Base-by-base conservation (phyloP, 2,113 vertebrate species). In the Butorides virescens region DNA sequence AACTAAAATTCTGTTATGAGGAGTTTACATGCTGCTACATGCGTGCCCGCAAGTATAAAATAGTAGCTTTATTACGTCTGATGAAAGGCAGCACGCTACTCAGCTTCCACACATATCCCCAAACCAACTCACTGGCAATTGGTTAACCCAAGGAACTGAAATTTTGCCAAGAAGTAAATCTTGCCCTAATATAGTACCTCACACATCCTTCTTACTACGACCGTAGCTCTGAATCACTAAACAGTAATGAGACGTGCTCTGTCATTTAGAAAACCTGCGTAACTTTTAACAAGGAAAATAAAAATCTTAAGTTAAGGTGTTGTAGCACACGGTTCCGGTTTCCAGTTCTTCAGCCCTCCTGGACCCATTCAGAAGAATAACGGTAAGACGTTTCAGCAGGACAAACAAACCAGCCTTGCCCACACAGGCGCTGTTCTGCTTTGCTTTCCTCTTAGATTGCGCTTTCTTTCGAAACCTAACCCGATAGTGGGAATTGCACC, bases 281-380 rank as follows among this genome's bases (percentile, higher is more conserved):
- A 34, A 56, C 85, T 92, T 87, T 85, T 79, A 27, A 61, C 66
- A 71, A 66, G 30, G 73, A 61, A 89, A 84, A 92, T 70, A 78
- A 46, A 95, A 93, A 68, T 46, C 93, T 0, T 22, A 75, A 56
- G 50, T 68, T 83, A 86, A 68, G 71, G 55, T 65, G 74, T 65
- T 62, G 75, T n/a, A 65, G 56, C 90, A 97, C 93, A 74, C 92
- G 92, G 89, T 76, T 97, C 82, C 82, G 91, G 65, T 96, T 97
- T 86, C 93, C 58, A 93, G 55, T 49, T 82, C 88, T 87, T 82
- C 53, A 78, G 79, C 86, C 90, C 79, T 92, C 78, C 32, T 75
- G 90, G 49, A 90, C 53, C 49, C 65, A 58, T 90, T 93, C 75
- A 92, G 81, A 56, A 89, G 59, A 90, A 92, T 37, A 59, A 91